Base-by-base conservation (phyloP, 2,113 vertebrate species). In the Hyperopisus bebe region DNA sequence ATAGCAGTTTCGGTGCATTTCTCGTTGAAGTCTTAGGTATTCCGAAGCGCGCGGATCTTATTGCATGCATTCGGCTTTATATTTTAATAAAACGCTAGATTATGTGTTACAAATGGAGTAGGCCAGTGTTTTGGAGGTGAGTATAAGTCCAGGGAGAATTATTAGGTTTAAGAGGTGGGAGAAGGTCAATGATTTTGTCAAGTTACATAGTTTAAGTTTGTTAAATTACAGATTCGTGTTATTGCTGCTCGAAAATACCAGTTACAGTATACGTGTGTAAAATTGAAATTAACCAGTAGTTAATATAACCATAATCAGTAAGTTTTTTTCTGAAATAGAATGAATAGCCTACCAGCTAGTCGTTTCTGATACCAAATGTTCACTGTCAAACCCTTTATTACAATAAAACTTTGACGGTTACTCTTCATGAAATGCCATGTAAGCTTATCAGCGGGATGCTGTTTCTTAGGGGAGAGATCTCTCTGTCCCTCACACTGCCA, bases 41-140 rank as follows among this genome's bases (percentile, higher is more conserved):
- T 58, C 51, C 31, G 0, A 44, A 15, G 39, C 39, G 82, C 21
- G 17, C 8, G 42, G 5, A 11, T 39, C 19, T 27, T 86, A 27
- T 17, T 31, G 15, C 47, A 4, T 31, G 53, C 35, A 10, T 62
- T 66, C 2, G 19, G 19, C 1, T n/a, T 88, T 35, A 87, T 42
- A 39, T 17, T 77, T 35, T 53, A 1, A 39, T 10, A 70, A 62
- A 42, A 35, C 19, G 83, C 94, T 89, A 92, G 90, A 91, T 9
- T 10, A 19, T 77, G 27, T 55, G 6, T 1, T 42, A 70, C 39
- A 3, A 55, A n/a, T 88, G 39, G 21, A 92, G 77, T 91, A 89
- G 92, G 31, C 77, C 19, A 19, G 35, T n/a, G 86, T 9, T 8
- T 39, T 91, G 46, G 82, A 90, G 90, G 95, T 95, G 92, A 95